Evolutionary conservation across 1,140 invertebrate species (phyloP).

Genomic region (Listronotus oregonensis): DNA sequence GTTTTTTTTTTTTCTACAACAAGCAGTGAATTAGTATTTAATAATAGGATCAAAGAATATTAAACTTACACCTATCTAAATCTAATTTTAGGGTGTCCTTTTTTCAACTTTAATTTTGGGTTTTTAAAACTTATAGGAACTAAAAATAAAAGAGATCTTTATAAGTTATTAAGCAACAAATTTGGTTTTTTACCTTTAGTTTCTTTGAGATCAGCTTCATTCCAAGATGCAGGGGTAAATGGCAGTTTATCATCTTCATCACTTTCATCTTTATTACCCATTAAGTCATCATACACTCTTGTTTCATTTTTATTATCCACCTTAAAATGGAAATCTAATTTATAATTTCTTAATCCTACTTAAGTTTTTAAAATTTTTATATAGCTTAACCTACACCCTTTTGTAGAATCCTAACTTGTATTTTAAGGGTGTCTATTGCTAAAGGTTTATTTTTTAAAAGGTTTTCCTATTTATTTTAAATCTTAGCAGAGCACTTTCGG

Average conservation of each 20-base stretch:
- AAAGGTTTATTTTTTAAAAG: too few relatives aligned
- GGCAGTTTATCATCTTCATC: constrained; percentile 41
- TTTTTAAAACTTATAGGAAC: constrained; percentile 26
- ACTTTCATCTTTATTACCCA: constrained; percentile 21
- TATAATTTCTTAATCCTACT: too few relatives aligned
- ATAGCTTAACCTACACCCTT: too few relatives aligned
- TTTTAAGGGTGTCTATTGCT: too few relatives aligned
- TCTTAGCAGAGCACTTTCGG: too few relatives aligned
- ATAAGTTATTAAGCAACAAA: background rate
- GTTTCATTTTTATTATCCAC: constrained; percentile 42
- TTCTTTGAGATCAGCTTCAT: constrained; percentile 27
- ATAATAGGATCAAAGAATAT: background rate
- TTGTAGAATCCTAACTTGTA: too few relatives aligned
- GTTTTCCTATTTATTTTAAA: constrained; percentile 8
- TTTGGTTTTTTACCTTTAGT: constrained; percentile 11
- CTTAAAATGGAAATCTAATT: constrained; percentile 7
- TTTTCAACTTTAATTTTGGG: constrained; percentile 6
- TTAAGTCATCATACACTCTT: constrained; percentile 37
- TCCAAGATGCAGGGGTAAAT: constrained; percentile 37
- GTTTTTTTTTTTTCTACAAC: constrained; percentile 36
- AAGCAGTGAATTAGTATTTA: background rate
- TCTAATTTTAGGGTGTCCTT: constrained; percentile 4
- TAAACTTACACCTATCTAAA: constrained; percentile 20
- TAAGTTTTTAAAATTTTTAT: background rate
- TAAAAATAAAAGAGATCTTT: constrained; percentile 14